Conservation (phyloP, 2,888 invertebrate species). For the Drosophila ezoana region DNA sequence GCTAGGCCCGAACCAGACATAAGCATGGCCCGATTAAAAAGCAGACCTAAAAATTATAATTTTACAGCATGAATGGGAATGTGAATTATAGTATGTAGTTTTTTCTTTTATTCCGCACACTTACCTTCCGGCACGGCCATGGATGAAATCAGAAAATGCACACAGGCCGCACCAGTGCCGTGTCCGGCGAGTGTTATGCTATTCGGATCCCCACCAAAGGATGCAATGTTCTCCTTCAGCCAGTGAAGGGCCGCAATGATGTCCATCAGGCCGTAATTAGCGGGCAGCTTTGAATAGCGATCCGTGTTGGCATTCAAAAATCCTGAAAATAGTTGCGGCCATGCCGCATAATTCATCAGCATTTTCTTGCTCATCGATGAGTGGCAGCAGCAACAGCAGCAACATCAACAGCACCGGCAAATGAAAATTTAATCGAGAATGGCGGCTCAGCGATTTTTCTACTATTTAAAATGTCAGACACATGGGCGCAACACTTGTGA, state of each 20-base stretch:
- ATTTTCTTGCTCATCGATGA: slow-evolving; percentile 59
- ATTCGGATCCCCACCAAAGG: slow-evolving; percentile 97
- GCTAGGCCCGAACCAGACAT: slow-evolving; percentile 97
- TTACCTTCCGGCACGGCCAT: slow-evolving; percentile 96
- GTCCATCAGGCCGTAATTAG: slow-evolving; percentile 99
- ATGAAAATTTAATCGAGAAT: slow-evolving; percentile 63
- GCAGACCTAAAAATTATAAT: slow-evolving; percentile 87
- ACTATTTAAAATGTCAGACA: slow-evolving; percentile 66
- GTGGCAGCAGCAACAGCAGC: slow-evolving; percentile 38
- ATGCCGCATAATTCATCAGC: slow-evolving; percentile 35
- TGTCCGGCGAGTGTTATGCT: slow-evolving; percentile 98
- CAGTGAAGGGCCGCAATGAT: slow-evolving; percentile 98
- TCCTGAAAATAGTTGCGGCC: slow-evolving; percentile 86
- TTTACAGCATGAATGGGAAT: background rate
- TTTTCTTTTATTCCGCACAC: slow-evolving; percentile 51
- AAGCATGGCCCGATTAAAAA: slow-evolving; percentile 95
- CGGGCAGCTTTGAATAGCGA: slow-evolving; percentile 93
- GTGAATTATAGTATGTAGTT: background rate
- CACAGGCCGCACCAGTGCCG: slow-evolving; percentile 97
- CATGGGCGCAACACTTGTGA: slow-evolving; percentile 54
- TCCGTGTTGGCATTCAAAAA: slow-evolving; percentile 95
- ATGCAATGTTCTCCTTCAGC: slow-evolving; percentile 97
- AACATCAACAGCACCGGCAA: slow-evolving; percentile 19
- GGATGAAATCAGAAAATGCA: slow-evolving; percentile 97
- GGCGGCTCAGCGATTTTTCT: slow-evolving; percentile 25